Base-by-base conservation (phyloP, 2,888 invertebrate species). In the Eupsilia transversa region DNA sequence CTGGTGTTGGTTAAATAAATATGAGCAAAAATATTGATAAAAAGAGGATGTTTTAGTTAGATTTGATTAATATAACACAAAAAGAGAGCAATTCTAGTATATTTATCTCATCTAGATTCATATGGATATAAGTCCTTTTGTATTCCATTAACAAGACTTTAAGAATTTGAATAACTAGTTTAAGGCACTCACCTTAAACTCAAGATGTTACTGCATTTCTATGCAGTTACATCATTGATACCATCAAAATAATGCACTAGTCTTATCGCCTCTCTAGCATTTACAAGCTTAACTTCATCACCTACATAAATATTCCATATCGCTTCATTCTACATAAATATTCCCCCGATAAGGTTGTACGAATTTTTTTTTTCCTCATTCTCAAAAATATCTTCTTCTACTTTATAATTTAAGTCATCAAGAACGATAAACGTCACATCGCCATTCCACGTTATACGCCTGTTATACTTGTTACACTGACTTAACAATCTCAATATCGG, bases 401-500 rank as follows among this genome's bases (percentile, higher is more conserved):
- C n/a, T 56, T 43, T 57, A 61, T 38, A 71, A 70, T 84, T 57
- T 64, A 69, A 80, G 68, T 84, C 78, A 86, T 88, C 87, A 84
- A 78, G 68, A 75, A 46, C 73, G 82, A 90, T 91, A 88, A 86
- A 83, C 84, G 86, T 88, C 86, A 88, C 82, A 77, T 79, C 78
- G 88, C 89, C 88, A 89, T 87, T 82, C 80, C 80, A 86, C 84
- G 87, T 85, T 91, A 90, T 87, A 91, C 89, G 91, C 89, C 87
- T 91, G 86, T 89, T 88, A 87, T 91, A 90, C 92, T 89, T 90
- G 92, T 92, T 90, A 92, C 90, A 91, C 87, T 90, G 89, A 88
- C 89, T 94, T 93, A 94, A 87, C 91, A 89, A 93, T 94, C 93
- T 90, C 82, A 79, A 84, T 91, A 93, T 94, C 91, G 90, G 90